Evolutionary conservation across 2,113 vertebrate genomes (phyloP).

Genomic region (Cochlearius cochlearius): DNA sequence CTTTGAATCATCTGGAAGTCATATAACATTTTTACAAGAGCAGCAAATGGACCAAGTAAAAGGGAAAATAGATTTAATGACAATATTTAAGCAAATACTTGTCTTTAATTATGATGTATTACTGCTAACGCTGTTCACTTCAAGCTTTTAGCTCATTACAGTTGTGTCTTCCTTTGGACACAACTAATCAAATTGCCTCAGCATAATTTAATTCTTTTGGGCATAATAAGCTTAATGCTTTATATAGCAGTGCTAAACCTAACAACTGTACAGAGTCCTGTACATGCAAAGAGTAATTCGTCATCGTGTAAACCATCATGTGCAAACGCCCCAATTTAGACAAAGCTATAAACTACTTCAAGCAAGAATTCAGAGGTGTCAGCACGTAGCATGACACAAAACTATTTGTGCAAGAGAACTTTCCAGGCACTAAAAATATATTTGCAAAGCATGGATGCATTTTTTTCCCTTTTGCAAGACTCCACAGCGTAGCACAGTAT

Average conservation of each 20-base stretch:
- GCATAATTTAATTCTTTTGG: slow-evolving; percentile 43
- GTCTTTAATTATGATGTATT: not conserved
- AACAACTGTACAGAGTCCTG: not conserved
- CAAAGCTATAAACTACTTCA: not conserved
- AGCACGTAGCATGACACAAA: not conserved
- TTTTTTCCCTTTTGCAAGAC: not conserved
- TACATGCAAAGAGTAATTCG: not conserved
- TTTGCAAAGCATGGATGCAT: not conserved
- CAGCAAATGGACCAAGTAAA: not conserved
- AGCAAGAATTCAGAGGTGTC: not conserved
- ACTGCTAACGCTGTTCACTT: not conserved
- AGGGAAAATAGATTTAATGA: not conserved
- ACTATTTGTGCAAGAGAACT: not conserved
- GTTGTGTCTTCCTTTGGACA: not conserved
- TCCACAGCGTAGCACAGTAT: not conserved
- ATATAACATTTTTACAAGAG: not conserved
- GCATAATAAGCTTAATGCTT: slow-evolving; percentile 21
- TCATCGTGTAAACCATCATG: not conserved
- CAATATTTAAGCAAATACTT: not conserved
- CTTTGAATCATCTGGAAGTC: not conserved
- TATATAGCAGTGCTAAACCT: slow-evolving; percentile 31
- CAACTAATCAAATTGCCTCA: slow-evolving; percentile 32
- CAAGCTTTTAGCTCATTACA: not conserved
- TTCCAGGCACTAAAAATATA: not conserved
- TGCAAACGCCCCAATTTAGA: not conserved